Base-by-base conservation (phyloP, 1,140 invertebrate genomes). In the Drosophila guanche region DNA sequence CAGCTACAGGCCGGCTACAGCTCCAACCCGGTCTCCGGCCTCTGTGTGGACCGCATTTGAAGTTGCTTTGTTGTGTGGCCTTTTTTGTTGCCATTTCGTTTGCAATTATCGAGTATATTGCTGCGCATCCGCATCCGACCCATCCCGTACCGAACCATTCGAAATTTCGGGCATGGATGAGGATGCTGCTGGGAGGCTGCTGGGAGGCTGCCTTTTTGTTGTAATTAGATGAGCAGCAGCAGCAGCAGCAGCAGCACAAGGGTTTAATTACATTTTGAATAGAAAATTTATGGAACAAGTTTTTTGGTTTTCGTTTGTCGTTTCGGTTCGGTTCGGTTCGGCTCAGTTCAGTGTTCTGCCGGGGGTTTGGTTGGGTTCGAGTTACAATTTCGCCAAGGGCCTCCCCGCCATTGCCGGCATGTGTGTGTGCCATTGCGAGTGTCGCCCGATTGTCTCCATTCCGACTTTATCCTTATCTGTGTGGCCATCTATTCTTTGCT, bases 211-310 rank as follows among this genome's bases (percentile, higher is more conserved):
- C 62, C 62, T 79, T 86, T 81, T 72, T 69, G 81, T 80, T 86
- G 83, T 83, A 86, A 88, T 86, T 86, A 86, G 83, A 88, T 88
- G 83, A 86, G 83, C 77, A 70, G 80, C 16, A 20, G 61, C 37
- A 42, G 22, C 48, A 53, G 45, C 57, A 25, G 55, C 55, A 37
- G 54, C 77, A 62, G 65, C 63, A 66, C 77, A 83, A 83, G 83
- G 83, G 83, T 86, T 86, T 86, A 86, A 86, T 86, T 86, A 86
- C 83, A 88, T 86, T 86, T 86, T 86, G 83, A 86, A 86, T 86
- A 78, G 83, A 70, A 86, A 86, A 86, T 86, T 88, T 86, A 86
- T 86, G 83, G 86, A 86, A 86, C 81, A 86, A 86, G 81, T 86
- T 86, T 86, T 86, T 80, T 65, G 56, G 71, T 71, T 74, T 73